Evolutionary conservation across 2,113 vertebrate genomes (phyloP).

Genomic region (Proterorhinus semilunaris): DNA sequence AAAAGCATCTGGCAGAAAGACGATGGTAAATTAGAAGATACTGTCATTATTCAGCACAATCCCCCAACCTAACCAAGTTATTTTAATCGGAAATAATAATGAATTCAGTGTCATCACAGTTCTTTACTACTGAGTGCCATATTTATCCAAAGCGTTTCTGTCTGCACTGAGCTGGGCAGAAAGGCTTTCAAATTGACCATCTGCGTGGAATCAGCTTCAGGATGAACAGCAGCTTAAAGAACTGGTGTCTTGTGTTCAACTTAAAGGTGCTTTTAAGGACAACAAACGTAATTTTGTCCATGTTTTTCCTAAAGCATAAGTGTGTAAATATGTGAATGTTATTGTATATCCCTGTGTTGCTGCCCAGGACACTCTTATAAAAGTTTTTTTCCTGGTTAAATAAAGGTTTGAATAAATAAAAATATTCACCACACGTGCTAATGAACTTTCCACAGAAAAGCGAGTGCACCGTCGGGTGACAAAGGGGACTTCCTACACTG

Average conservation of each 20-base stretch:
- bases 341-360: too few relatives aligned
- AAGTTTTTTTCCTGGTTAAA: too few relatives aligned
- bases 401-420: not conserved
- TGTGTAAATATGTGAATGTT: too few relatives aligned
- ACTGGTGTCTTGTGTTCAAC: too few relatives aligned
- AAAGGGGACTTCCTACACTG: conserved; percentile 28
- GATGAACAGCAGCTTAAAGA: too few relatives aligned
- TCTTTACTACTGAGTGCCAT: not conserved
- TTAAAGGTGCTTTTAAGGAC: too few relatives aligned
- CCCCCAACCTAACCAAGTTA: not conserved
- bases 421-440: not conserved
- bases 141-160: not conserved
- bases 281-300: too few relatives aligned
- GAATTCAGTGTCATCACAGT: not conserved
- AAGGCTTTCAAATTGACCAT: too few relatives aligned
- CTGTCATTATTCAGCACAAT: not conserved
- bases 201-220: too few relatives aligned
- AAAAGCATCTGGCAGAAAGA: not conserved
- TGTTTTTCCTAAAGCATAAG: too few relatives aligned
- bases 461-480: not conserved
- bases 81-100: not conserved
- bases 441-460: not conserved
- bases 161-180: too few relatives aligned
- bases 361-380: too few relatives aligned
- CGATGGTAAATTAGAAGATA: not conserved